Conservation (phyloP, 2,113 vertebrate species). For the Brachyhypopomus gauderio region DNA sequence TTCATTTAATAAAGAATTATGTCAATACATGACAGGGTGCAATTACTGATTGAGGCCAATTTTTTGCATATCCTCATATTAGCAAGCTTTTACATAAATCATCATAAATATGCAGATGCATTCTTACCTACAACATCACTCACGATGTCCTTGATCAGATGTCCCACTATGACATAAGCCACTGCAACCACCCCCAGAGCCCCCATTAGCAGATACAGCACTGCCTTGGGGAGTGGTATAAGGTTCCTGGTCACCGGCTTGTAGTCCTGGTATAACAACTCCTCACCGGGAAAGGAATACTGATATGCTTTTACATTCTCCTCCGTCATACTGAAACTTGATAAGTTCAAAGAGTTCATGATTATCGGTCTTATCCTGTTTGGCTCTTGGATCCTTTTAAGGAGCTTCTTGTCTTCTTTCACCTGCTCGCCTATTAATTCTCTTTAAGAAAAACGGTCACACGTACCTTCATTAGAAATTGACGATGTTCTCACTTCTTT, state of each 20-base stretch:
- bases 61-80: too few relatives aligned
- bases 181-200: constrained; percentile 78
- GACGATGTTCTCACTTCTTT: not conserved
- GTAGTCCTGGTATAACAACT: constrained; percentile 75
- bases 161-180: constrained; percentile 83
- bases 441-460: too few relatives aligned
- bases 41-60: not conserved
- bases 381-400: not conserved
- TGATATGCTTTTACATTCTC: constrained; percentile 56
- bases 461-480: not conserved
- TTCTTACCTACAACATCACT: constrained; percentile 78
- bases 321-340: constrained; percentile 55
- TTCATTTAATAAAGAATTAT: not conserved
- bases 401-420: not conserved
- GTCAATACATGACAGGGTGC: not conserved
- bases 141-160: constrained; percentile 83
- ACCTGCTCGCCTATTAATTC: not conserved
- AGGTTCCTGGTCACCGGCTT: constrained; percentile 70
- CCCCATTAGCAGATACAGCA: constrained; percentile 81
- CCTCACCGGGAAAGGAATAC: constrained; percentile 59
- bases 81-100: not conserved
- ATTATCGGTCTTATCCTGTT: not conserved
- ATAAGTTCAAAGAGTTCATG: constrained; percentile 63
- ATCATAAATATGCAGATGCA: not conserved
- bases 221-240: constrained; percentile 75